A percentile compares a stretch with the other conserved stretches of the same genome.
Conservation (phyloP, 2,113 vertebrate genomes). For the Ginglymostoma cirratum region DNA sequence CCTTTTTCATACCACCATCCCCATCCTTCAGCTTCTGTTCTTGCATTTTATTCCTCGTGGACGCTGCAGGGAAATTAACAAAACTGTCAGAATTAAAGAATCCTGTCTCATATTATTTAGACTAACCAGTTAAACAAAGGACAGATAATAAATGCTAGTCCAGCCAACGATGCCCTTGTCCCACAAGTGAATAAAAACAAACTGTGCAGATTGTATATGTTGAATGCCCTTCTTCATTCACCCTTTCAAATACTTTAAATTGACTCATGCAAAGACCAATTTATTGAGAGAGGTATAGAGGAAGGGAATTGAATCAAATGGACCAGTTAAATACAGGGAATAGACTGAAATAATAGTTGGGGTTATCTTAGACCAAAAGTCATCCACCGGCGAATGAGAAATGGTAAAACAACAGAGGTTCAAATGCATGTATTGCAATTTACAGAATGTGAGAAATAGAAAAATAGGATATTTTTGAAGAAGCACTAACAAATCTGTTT, state of each 20-base stretch:
- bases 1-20: constrained; percentile 63
- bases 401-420: background rate
- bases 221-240: background rate
- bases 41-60: constrained; percentile 86
- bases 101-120: background rate
- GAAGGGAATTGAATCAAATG: background rate
- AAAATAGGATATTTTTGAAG: background rate
- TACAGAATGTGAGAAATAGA: background rate
- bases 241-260: background rate
- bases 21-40: constrained; percentile 87
- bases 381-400: background rate
- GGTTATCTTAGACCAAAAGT: background rate
- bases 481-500: background rate
- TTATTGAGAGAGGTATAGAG: background rate
- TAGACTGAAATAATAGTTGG: background rate
- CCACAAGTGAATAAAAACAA: no score
- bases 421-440: background rate
- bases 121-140: background rate
- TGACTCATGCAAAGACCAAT: background rate
- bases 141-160: no score
- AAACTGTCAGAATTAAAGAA: background rate
- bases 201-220: no score
- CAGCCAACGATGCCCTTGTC: no score
- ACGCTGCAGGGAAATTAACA: constrained; percentile 57
- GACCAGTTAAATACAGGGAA: background rate